Percentiles rank a stretch among this genome's conserved stretches.
phyloP scores from a whole-genome alignment of 2,113 vertebrate genomes.

The Callopanchax toddi region DNA sequence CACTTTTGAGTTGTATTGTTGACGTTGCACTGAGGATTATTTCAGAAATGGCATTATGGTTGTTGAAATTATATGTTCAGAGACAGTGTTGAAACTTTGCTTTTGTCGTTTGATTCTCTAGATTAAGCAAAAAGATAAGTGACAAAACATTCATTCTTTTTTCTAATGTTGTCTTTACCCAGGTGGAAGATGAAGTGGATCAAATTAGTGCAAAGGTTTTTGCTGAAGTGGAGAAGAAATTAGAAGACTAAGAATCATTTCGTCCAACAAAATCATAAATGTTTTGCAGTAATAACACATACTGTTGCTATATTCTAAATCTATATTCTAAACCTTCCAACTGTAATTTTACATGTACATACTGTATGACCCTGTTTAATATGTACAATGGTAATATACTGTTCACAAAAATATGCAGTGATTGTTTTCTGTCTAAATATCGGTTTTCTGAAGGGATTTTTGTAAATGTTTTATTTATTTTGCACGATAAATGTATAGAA shows the following conservation, averaged over 20 bases:
- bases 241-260: conserved; percentile 62
- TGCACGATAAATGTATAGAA: conserved; percentile 50
- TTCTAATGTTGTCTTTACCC: conserved; percentile 4
- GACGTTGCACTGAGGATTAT: no score
- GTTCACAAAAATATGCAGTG: conserved; percentile 2
- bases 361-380: conserved; percentile 18
- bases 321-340: conserved; percentile 5
- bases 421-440: conserved; percentile 4
- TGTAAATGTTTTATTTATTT: conserved; percentile 59
- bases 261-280: not conserved
- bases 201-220: conserved; percentile 80
- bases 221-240: conserved; percentile 76
- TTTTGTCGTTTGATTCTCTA: not conserved
- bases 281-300: not conserved
- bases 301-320: not conserved
- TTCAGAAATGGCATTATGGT: not conserved
- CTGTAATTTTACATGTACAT: conserved; percentile 19
- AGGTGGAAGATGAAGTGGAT: conserved; percentile 85
- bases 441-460: conserved; percentile 12
- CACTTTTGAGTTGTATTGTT: no score
- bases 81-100: not conserved
- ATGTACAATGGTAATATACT: conserved; percentile 1
- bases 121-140: not conserved
- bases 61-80: not conserved
- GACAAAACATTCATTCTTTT: not conserved